phyloP scores from a whole-genome alignment of 2,113 vertebrate genomes.

The Equus przewalskii region DNA sequence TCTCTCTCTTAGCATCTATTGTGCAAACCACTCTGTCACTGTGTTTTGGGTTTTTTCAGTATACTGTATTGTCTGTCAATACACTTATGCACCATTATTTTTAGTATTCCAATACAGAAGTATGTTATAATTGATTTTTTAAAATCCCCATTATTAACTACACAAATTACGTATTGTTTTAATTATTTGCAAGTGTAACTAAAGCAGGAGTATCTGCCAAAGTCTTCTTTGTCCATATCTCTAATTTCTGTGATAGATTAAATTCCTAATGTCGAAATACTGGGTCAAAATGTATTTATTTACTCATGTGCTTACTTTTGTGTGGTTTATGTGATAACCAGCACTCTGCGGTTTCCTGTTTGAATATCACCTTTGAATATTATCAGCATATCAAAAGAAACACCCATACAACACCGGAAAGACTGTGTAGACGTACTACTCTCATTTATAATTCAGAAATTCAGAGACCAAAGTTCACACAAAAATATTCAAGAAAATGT shows the following conservation, averaged over 20 bases:
- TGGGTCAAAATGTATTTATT: neutral
- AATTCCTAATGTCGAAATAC: neutral
- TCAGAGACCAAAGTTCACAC: neutral
- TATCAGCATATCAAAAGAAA: neutral
- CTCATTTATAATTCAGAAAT: conserved; percentile 39
- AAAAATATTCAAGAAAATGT: conserved; percentile 9
- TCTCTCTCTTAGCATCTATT: neutral
- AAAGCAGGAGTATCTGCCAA: neutral
- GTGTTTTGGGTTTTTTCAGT: neutral
- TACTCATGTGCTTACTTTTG: neutral
- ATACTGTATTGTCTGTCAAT: neutral
- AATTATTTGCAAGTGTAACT: neutral
- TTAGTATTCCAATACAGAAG: neutral
- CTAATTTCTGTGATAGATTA: neutral
- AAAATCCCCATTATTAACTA: neutral
- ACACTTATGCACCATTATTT: neutral
- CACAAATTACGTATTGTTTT: neutral
- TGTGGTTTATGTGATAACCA: neutral
- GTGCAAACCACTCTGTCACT: neutral
- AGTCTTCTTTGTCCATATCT: neutral
- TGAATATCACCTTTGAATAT: neutral
- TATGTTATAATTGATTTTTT: neutral
- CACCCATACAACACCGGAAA: neutral
- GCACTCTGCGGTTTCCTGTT: neutral
- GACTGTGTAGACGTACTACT: neutral